Evolutionary conservation across 1,140 invertebrate genomes (phyloP).

Genomic region (Drosophila truncata): DNA sequence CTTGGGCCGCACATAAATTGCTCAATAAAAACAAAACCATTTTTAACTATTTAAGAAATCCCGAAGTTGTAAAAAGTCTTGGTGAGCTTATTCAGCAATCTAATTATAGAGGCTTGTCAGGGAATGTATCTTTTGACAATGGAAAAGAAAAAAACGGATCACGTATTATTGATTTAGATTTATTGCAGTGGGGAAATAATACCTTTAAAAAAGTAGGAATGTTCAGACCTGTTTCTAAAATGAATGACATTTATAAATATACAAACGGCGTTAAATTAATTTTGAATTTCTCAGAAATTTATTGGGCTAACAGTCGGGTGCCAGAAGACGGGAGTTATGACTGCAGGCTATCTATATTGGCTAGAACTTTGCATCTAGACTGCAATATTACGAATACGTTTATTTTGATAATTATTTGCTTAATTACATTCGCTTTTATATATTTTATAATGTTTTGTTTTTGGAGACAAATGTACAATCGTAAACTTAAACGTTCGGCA

Average conservation of each 20-base stretch:
- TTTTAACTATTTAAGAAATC: constrained; percentile 81
- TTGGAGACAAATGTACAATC: constrained; percentile 91
- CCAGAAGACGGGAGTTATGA: constrained; percentile 90
- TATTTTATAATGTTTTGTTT: constrained; percentile 90
- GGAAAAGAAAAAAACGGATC: constrained; percentile 86
- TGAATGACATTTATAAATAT: constrained; percentile 37
- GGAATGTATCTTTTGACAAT: constrained; percentile 89
- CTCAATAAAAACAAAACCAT: constrained; percentile 39
- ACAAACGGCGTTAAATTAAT: constrained; percentile 85
- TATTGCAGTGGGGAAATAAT: constrained; percentile 90
- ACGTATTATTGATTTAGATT: constrained; percentile 89
- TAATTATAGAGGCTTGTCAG: constrained; percentile 92
- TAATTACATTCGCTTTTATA: constrained; percentile 87
- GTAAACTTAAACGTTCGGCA: constrained; percentile 89
- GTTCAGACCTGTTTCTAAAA: constrained; percentile 87
- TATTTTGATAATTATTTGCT: constrained; percentile 44
- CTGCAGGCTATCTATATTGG: constrained; percentile 89
- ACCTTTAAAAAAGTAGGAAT: constrained; percentile 87
- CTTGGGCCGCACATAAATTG: constrained; percentile 86
- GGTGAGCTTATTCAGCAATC: constrained; percentile 87
- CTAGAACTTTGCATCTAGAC: constrained; percentile 88
- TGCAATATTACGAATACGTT: constrained; percentile 88
- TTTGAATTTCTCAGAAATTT: constrained; percentile 87
- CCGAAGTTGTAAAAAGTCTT: constrained; percentile 85
- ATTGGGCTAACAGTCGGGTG: constrained; percentile 87